Evolutionary conservation across 2,113 vertebrate species (phyloP), one percentile per base, ranked within the genome.

Genomic region (Lichenostomus cassidix): DNA sequence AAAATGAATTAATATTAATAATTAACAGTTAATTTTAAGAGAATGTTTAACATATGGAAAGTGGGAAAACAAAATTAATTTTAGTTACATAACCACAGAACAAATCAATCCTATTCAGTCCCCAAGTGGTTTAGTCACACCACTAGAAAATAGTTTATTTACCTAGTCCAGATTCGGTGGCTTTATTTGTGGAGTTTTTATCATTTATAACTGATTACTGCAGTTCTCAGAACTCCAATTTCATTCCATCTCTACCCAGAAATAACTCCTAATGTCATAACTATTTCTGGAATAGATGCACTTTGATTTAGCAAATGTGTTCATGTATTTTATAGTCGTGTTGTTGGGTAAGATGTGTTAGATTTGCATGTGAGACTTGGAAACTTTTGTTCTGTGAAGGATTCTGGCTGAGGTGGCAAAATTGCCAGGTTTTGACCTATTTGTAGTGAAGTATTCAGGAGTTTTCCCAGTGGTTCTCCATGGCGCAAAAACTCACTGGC

Each of bases 401-500:
- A 59, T 68, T 70, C 24, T 71, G 42, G 7, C 21, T 88, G 70
- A 73, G 33, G 12, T 24, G 39, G 15, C 28, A 44, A 83, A 68
- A 74, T 20, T 17, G 7, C 3, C 49, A 64, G 2, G 6, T 64
- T 88, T 63, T 79, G 33, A 47, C 14, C 27, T n/a, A 9, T 42
- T 59, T 70, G 3, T 21, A 27, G 11, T 42, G 20, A 76, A 60
- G 4, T 19, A n/a, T 33, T 80, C 11, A 39, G 24, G 23, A 59
- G 18, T 33, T 85, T 76, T 47, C 47, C 22, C 56, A 37, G 49
- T 0, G 1, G 6, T 11, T 19, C 25, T 49, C 4, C 11, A 15
- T 0, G 1, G 35, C 19, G 13, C 12, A 59, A 75, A 80, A 79
- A 27, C 19, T 58, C 6, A 1, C 35, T 22, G 35, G 11, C 4